These are phyloP conservation scores for Xylocampa areola DNA, from an alignment of 2,888 invertebrate genomes.

Conservation along the genomic window DNA sequence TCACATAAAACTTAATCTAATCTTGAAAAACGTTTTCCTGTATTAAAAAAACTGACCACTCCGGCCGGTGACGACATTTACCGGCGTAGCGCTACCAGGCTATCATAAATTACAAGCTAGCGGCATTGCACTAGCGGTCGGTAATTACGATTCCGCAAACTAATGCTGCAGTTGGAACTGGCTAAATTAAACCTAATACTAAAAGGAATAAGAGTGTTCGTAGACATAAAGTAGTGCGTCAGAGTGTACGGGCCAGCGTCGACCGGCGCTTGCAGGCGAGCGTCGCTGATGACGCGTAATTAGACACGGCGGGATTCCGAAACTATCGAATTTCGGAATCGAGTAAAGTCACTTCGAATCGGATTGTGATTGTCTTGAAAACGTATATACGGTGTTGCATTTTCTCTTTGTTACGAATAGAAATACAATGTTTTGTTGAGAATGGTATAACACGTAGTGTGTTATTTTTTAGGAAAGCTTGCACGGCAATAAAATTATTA, in stretches of 20 bases:
- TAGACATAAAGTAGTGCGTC: conserved; percentile 17
- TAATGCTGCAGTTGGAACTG: conserved; percentile 14
- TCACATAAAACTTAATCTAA: conserved; percentile 46
- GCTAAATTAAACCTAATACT: conserved; percentile 34
- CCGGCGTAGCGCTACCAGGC: conserved; percentile 74
- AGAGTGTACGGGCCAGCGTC: conserved; percentile 38
- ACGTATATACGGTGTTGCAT: conserved; percentile 11
- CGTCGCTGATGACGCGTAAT: conserved; percentile 64
- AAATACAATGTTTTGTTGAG: neutral
- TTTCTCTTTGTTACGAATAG: no score
- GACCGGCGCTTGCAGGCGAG: conserved; percentile 61
- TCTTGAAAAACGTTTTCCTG: conserved; percentile 49
- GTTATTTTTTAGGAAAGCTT: no score
- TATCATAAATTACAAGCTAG: conserved; percentile 78
- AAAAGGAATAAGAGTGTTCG: rapidly evolving
- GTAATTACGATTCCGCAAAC: conserved; percentile 58
- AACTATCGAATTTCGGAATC: conserved; percentile 52
- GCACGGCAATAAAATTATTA: no score
- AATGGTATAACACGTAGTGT: no score
- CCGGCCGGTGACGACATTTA: conserved; percentile 69
- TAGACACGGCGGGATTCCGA: conserved; percentile 56
- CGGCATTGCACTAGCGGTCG: conserved; percentile 60
- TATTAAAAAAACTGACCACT: conserved; percentile 57
- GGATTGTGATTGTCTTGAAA: conserved; percentile 41
- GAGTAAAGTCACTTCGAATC: conserved; percentile 37